phyloP scores from a whole-genome alignment of 1,140 invertebrate species.

The Pteromalus puparum region DNA sequence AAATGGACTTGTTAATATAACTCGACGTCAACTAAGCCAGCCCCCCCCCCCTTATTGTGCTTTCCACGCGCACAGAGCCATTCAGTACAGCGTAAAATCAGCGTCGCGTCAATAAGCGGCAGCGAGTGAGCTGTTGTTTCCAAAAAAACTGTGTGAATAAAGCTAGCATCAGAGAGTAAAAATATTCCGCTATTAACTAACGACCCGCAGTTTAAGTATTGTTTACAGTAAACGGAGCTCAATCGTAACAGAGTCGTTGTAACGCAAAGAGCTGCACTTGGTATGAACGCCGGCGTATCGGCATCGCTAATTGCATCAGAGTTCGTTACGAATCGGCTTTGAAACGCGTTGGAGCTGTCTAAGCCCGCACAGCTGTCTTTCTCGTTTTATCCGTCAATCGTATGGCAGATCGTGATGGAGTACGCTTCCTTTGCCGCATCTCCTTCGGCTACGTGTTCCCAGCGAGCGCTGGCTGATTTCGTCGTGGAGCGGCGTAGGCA shows the following conservation, averaged over 20 bases:
- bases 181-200: too few species aligned
- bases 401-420: not conserved
- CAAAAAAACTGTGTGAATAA: too few species aligned
- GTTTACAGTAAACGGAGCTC: too few species aligned
- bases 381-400: conserved; percentile 5
- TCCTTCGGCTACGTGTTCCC: not conserved
- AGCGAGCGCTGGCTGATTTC: conserved; percentile 15
- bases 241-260: too few species aligned
- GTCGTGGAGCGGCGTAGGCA: conserved; percentile 2
- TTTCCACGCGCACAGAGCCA: not conserved
- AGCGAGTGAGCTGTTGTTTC: conserved; percentile 18
- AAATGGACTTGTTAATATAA: conserved; percentile 47
- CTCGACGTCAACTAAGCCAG: conserved; percentile 32
- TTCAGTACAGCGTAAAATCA: conserved; percentile 1
- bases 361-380: not conserved
- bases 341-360: not conserved
- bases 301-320: too few species aligned
- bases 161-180: too few species aligned
- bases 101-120: not conserved
- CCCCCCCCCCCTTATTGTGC: conserved; percentile 9
- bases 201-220: too few species aligned
- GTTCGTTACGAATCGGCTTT: not conserved
- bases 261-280: too few species aligned
- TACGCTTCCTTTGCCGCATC: not conserved
- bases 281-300: too few species aligned